Evolutionary conservation across 1,140 invertebrate genomes (phyloP), one percentile per base, ranked within the genome.

Genomic region (Drosophila murphyi): DNA sequence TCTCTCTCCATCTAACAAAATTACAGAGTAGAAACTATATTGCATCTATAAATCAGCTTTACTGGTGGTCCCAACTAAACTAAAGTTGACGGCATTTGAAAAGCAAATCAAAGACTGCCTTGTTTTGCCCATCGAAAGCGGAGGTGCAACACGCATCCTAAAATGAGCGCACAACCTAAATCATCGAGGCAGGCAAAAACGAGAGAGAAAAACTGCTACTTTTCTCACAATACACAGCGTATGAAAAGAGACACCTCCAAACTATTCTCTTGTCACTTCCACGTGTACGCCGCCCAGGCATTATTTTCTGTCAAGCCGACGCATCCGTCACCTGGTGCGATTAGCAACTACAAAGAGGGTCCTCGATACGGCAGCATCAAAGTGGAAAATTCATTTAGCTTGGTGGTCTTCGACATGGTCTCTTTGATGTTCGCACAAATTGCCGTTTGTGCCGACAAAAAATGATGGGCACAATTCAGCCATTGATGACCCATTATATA

Each of bases 361-460:
- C 62, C 62, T 88, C 77, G 90, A 82, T 69, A 91, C 90, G 90
- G 90, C 82, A 77, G 80, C 75, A 91, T 91, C 90, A 91, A 91
- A 91, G 90, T 78, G 78, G 90, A 87, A 91, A 91, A 91, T 87
- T 78, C 77, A 91, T 91, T 91, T 76, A 76, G 71, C 86, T 91
- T 91, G 90, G 89, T 91, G 90, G 90, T 91, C 90, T 90, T 91
- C 70, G 80, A 74, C 70, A 82, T 71, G 79, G 79, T 82, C 52
- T 65, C 59, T 88, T 89, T 89, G 78, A 89, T 89, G 65, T 89
- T 45, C 50, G 54, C 76, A 74, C 80, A 85, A 89, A 50, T 68
- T 68, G 57, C 76, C 63, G 52, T 61, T 85, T 74, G 52, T 72
- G 71, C 67, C 47, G 64, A 54, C 62, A 54, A 63, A 63, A 78